Base-by-base conservation (phyloP, 2,888 invertebrate genomes). In the Proisotoma minuta region DNA sequence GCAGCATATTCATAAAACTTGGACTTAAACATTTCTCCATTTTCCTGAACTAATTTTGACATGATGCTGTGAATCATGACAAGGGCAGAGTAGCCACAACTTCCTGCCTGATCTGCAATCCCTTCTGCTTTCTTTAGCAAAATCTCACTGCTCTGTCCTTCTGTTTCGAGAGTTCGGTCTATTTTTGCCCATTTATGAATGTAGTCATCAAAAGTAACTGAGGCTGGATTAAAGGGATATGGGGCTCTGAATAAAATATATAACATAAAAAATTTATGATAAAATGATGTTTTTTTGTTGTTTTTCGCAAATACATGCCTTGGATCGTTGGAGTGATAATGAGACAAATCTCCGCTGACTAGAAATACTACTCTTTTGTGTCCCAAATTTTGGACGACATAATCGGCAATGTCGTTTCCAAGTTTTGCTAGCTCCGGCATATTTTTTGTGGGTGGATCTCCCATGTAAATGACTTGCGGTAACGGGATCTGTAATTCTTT, bases 21-120 rank as follows among this genome's bases (percentile, higher is more conserved):
- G 18, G 59, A 47, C 3, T 52, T 59, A 27, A 47, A 64, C 20
- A 27, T 43, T 22, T 15, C 40, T 15, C 8, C 15, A 12, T 52
- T 39, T 18, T 57, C 48, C 24, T 57, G n/a, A 2, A 64, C 63
- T 18, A 60, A 1, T 23, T 60, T 53, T 22, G 57, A 40, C 22
- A 64, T 1, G 51, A 70, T 65, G 15, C 66, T 61, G 39, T 70
- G 62, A 4, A 70, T 27, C 49, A 70, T 53, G 1, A 68, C 50
- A 1, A 66, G 29, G 20, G 68, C 70, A 18, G 66, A 51, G 27
- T 62, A 70, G 1, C 68, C 70, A 58, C 70, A 70, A 50, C 59
- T 59, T 26, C 64, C 62, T 24, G 57, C 60, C 0, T 51, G 15
- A 12, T 59, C 51, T 28, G 49, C 43, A 15, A 62, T 18, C 2